phyloP scores from a whole-genome alignment of 1,140 invertebrate genomes.

The Sogatella furcifera region DNA sequence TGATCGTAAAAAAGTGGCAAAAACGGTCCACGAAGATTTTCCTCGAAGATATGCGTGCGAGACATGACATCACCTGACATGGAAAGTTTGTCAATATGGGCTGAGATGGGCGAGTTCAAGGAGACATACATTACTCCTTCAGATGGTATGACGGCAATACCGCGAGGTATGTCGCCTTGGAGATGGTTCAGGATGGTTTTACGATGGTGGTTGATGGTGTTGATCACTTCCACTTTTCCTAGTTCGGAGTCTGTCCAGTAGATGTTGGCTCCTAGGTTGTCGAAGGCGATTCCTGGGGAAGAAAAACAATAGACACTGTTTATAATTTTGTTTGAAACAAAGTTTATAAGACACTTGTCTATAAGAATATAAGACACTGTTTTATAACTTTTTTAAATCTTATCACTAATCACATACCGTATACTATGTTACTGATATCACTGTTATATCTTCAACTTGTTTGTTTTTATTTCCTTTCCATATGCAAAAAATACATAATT shows the following conservation, averaged over 20 bases:
- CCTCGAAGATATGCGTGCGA: conserved; percentile 38
- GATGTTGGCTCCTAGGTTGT: conserved; percentile 50
- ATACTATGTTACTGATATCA: too few relatives aligned
- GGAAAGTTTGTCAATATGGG: conserved; percentile 45
- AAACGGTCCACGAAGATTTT: conserved; percentile 38
- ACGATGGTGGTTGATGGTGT: conserved; percentile 38
- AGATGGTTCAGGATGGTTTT: conserved; percentile 42
- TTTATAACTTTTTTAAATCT: too few relatives aligned
- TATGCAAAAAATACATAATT: too few relatives aligned
- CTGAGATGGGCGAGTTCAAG: conserved; percentile 32
- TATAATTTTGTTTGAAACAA: too few relatives aligned
- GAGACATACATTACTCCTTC: conserved; percentile 55
- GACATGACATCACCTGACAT: conserved; percentile 38
- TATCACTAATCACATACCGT: too few relatives aligned
- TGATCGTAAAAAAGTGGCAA: conserved; percentile 41
- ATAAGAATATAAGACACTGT: too few relatives aligned
- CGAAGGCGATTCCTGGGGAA: conserved; percentile 44
- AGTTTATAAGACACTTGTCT: too few relatives aligned
- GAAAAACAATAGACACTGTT: too few relatives aligned
- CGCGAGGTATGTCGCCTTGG: conserved; percentile 42
- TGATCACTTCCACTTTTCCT: conserved; percentile 45
- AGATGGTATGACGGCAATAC: conserved; percentile 47
- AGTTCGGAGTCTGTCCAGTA: conserved; percentile 49
- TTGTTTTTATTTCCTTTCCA: too few relatives aligned
- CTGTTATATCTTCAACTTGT: too few relatives aligned